phyloP scores from a whole-genome alignment of 2,797 vertebrate genomes.

The Sebastiscus albofasciatus region DNA sequence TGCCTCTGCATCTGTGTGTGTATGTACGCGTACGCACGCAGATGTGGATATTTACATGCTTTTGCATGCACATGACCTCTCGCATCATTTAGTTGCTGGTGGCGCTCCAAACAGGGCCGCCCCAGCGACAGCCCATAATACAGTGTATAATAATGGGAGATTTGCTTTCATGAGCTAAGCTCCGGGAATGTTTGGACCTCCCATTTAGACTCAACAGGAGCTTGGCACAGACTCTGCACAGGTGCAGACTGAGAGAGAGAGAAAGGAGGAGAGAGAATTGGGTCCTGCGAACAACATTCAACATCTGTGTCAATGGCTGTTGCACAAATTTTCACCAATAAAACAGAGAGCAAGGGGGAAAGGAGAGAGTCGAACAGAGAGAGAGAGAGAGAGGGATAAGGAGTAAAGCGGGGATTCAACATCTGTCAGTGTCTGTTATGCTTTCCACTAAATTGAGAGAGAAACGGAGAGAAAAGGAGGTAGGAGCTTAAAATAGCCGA shows the following conservation, averaged over 20 bases:
- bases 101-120: conserved; percentile 54
- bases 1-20: conserved; percentile 23
- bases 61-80: conserved; percentile 40
- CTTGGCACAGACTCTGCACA: conserved; percentile 83
- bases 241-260: conserved; percentile 72
- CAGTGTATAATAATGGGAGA: conserved; percentile 79
- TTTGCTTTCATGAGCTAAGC: conserved; percentile 82
- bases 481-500: conserved; percentile 66
- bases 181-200: conserved; percentile 84
- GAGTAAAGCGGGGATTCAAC: conserved; percentile 56
- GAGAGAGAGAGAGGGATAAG: conserved; percentile 31
- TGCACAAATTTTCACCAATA: conserved; percentile 70
- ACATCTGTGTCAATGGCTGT: conserved; percentile 75
- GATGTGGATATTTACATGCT: conserved; percentile 40
- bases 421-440: conserved; percentile 70
- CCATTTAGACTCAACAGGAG: conserved; percentile 85
- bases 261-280: conserved; percentile 45
- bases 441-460: conserved; percentile 68
- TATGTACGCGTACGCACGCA: neutral
- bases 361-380: conserved; percentile 42
- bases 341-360: conserved; percentile 49
- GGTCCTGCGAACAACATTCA: conserved; percentile 61
- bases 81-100: conserved; percentile 58
- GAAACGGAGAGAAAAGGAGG: conserved; percentile 53
- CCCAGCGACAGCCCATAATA: conserved; percentile 61